Percentiles rank a stretch among this genome's conserved stretches.
Evolutionary conservation across 2,888 invertebrate genomes (phyloP).

Genomic region (Drosophila quinaria): DNA sequence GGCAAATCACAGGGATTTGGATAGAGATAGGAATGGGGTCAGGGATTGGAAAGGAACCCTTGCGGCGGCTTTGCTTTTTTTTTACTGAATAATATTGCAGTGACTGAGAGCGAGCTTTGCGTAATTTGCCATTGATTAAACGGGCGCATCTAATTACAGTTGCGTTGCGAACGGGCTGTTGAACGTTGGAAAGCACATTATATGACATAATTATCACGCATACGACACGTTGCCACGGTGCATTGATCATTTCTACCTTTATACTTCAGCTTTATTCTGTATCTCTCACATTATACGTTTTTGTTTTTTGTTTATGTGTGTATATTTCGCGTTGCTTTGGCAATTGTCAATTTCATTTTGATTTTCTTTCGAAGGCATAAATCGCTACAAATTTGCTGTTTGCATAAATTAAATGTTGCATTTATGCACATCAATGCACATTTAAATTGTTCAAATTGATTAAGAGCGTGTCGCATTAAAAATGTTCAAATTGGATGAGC

Average conservation of each 20-base stretch:
- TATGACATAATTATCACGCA: constrained; percentile 9
- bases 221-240: constrained; percentile 5
- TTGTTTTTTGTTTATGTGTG: neutral
- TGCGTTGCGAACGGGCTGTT: neutral
- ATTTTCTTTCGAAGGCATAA: constrained; percentile 28
- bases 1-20: neutral
- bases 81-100: constrained; percentile 7
- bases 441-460: constrained; percentile 71
- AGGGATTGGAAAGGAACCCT: no score
- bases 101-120: constrained; percentile 2
- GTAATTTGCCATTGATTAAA: constrained; percentile 3
- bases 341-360: constrained; percentile 21
- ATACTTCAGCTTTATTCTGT: neutral
- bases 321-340: constrained; percentile 7
- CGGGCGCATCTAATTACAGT: constrained; percentile 9
- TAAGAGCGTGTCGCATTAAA: constrained; percentile 59
- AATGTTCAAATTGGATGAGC: constrained; percentile 58
- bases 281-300: neutral
- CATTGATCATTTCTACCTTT: neutral
- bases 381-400: constrained; percentile 46
- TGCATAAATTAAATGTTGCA: constrained; percentile 71
- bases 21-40: neutral
- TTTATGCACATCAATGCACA: constrained; percentile 71
- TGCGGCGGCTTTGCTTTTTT: neutral
- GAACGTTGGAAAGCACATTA: neutral